phyloP scores from a whole-genome alignment of 2,113 vertebrate genomes.

The Otolemur garnettii region DNA sequence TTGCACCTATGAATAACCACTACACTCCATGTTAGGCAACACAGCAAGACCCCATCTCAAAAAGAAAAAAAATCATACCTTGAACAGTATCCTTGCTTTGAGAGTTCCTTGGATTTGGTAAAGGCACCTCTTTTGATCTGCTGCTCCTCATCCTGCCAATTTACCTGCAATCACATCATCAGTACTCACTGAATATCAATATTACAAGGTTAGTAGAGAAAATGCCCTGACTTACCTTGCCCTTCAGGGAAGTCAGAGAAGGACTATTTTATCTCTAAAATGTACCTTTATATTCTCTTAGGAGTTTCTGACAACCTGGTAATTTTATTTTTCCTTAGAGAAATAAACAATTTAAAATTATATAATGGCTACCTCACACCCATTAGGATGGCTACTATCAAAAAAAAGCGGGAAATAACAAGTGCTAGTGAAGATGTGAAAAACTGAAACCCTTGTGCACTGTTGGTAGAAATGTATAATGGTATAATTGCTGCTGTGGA shows the following conservation, averaged over 20 bases:
- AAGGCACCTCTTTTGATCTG: conserved; percentile 89
- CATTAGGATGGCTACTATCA: neutral
- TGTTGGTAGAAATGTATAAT: neutral
- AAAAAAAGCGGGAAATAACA: neutral
- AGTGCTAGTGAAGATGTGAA: neutral
- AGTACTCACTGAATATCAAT: neutral
- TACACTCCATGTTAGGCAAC: no score
- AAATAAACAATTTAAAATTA: conserved; percentile 41
- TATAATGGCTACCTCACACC: neutral
- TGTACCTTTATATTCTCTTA: conserved; percentile 5
- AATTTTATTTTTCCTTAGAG: conserved; percentile 45
- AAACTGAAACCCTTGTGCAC: neutral
- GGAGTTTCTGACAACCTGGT: neutral
- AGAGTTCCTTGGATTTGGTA: conserved; percentile 85
- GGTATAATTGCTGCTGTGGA: neutral
- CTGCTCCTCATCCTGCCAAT: conserved; percentile 92
- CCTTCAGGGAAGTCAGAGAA: conserved; percentile 39
- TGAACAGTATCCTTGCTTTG: conserved; percentile 87
- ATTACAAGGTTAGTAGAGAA: conserved; percentile 30
- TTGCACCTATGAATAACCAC: no score
- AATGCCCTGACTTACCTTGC: neutral
- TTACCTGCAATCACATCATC: conserved; percentile 87
- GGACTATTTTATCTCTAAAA: conserved; percentile 52
- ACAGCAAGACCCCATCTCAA: no score
- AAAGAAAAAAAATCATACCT: conserved; percentile 86